Base-by-base conservation (phyloP, 2,797 vertebrate genomes). In the Labeo calbasu region DNA sequence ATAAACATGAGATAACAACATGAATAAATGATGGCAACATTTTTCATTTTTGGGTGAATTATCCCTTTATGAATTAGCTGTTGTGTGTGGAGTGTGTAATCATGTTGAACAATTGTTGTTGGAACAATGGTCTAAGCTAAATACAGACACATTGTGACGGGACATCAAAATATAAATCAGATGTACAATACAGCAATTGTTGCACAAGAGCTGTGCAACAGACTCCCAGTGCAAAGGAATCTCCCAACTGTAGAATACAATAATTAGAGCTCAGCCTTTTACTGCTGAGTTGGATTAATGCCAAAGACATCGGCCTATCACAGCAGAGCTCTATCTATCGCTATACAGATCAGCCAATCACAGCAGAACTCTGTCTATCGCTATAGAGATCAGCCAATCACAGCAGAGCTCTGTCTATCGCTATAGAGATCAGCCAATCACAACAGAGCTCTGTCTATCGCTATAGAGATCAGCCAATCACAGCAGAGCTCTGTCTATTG, bases 121-220 rank as follows among this genome's bases (percentile, higher is more conserved):
- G 4, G 15, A 23, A 36, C 7, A 7, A 73, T 32, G 32, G 5
- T 71, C 1, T 23, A 43, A 61, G 12, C 55, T 46, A 40, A 19
- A 55, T 40, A 3, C 75, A 77, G 21, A 77, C n/a, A 46, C n/a
- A 61, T 23, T 53, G 13, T 5, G 12, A 55, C 55, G 8, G 11
- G 12, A 2, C 21, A 32, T 68, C 32, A 79, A 10, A 79, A 79
- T 46, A 57, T 66, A 1, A n/a, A 73, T 63, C 7, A 48, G 23
- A 23, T 13, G 21, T 32, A 55, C 13, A 61, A 53, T 32, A 19
- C n/a, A 46, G 43, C 15, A 77, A 43, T 43, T 72, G n/a, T 83
- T 83, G 71, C 81, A 81, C 50, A 43, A 55, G 48, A 50, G 15
- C 17, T 82, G 53, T 79, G 69, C 51, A 82, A 83, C 51, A 59